A percentile compares a stretch with the other conserved stretches of the same genome.
Evolutionary conservation across 2,888 invertebrate genomes (phyloP).

Genomic region (Metacarcinus magister): DNA sequence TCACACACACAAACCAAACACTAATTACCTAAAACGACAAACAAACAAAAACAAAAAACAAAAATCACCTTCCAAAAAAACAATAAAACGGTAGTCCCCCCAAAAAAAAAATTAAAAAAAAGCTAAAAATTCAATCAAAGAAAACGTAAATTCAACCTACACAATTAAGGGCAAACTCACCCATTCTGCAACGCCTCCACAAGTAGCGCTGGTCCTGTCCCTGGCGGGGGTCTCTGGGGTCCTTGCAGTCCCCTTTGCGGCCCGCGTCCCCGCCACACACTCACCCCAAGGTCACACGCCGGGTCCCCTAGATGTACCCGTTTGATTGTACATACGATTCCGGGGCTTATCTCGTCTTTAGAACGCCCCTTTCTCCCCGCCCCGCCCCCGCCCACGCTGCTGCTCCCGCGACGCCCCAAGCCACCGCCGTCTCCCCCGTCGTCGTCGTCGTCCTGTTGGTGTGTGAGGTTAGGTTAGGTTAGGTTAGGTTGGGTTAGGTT

Average conservation of each 20-base stretch:
- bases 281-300: constrained; percentile 81
- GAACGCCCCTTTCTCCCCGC: constrained; percentile 22
- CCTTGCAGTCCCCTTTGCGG: constrained; percentile 80
- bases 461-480: neutral
- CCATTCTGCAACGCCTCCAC: constrained; percentile 77
- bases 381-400: neutral
- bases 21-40: too few relatives aligned
- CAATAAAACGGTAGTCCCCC: too few relatives aligned
- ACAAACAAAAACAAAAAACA: too few relatives aligned
- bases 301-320: constrained; percentile 81
- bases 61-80: too few relatives aligned
- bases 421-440: neutral
- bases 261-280: constrained; percentile 82
- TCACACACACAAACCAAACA: too few relatives aligned
- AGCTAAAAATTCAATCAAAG: too few relatives aligned
- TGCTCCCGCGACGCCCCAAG: neutral
- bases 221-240: constrained; percentile 78
- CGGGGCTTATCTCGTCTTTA: constrained; percentile 76
- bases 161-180: constrained; percentile 59
- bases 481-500: neutral
- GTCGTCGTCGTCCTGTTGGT: constrained; percentile 68
- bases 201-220: constrained; percentile 79
- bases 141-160: too few relatives aligned
- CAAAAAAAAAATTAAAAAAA: too few relatives aligned
- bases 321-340: constrained; percentile 82